These are phyloP conservation scores for Cyrtodaria siliqua DNA, from an alignment of 2,888 invertebrate genomes.

Conservation along the genomic window DNA sequence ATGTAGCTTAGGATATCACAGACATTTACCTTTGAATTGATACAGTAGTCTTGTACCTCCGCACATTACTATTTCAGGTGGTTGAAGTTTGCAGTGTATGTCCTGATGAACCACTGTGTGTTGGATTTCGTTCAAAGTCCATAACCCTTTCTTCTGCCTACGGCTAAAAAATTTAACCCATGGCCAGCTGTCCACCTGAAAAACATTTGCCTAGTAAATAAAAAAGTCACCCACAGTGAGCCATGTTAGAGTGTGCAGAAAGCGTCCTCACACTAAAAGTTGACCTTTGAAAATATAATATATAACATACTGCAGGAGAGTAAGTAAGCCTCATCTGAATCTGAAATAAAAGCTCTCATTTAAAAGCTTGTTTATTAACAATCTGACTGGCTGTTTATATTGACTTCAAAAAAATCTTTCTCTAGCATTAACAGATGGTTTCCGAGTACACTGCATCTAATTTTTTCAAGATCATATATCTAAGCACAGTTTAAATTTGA, in stretches of 20 bases:
- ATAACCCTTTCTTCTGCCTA: conserved; percentile 17
- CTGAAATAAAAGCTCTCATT: conserved; percentile 3
- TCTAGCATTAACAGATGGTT: conserved; percentile 12
- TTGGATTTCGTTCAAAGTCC: conserved; percentile 12
- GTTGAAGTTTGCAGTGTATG: conserved; percentile 8
- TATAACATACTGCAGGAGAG: conserved; percentile 4
- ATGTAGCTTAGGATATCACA: no score
- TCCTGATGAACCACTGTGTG: conserved; percentile 27
- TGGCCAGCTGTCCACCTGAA: conserved; percentile 26
- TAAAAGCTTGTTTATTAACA: no score
- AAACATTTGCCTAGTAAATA: conserved; percentile 2
- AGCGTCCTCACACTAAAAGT: no score
- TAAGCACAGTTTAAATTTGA: not conserved
- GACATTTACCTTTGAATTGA: conserved; percentile 13
- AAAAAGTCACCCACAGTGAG: conserved; percentile 6
- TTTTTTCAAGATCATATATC: conserved; percentile 9
- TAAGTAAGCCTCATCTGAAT: conserved; percentile 12
- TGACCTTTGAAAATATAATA: no score
- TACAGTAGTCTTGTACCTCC: conserved; percentile 31
- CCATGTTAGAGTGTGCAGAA: conserved; percentile 2
- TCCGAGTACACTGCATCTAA: conserved; percentile 9
- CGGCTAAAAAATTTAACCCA: conserved; percentile 26
- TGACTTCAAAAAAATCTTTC: not conserved
- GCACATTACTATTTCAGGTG: conserved; percentile 24
- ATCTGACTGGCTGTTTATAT: no score